Base-by-base conservation (phyloP, 2,797 vertebrate genomes). In the Pangasius macronema region DNA sequence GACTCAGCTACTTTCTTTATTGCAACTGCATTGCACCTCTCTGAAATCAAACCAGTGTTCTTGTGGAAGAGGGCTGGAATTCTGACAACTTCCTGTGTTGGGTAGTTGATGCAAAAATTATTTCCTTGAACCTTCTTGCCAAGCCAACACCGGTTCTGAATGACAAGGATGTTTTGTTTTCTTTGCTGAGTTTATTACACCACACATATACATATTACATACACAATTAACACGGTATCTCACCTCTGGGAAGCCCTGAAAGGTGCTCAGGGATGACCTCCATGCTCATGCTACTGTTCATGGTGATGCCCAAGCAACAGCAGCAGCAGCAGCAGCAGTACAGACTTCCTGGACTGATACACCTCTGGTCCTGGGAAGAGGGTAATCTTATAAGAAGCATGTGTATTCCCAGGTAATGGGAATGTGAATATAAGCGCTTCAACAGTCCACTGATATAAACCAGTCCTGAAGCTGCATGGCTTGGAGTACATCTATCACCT, bases 1-100 rank as follows among this genome's bases (percentile, higher is more conserved):
- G n/a, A 81, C 87, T 88, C 83, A 63, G 72, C 73, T 46, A 61
- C 55, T 85, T 84, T 85, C 87, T 88, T 84, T 85, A 85, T 77
- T 88, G 53, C 75, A 49, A 53, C 83, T 63, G 82, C 82, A 77
- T n/a, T 30, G 22, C 85, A 73, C 79, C 13, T 30, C 27, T 81
- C 77, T 53, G 55, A 81, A 83, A 87, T 30, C 68, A 22, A 76
- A 59, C 65, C 24, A 72, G 6, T 27, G 36, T 49, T 68, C 11
- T 70, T 27, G 16, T 27, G 53, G 49, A 49, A n/a, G n/a, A 85
- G 13, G 53, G 24, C 39, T 82, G 59, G 55, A 67, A 67, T 46
- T 46, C 39, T 46, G 59, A 82, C 57, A 30, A 33, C 39, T n/a
- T n/a, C 59, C 59, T 0, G 0, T 30, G 39, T 10, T 63, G 39